Evolutionary conservation across 2,888 invertebrate species (phyloP), one percentile per base, ranked within the genome.

Genomic region (Cotesia congregata): DNA sequence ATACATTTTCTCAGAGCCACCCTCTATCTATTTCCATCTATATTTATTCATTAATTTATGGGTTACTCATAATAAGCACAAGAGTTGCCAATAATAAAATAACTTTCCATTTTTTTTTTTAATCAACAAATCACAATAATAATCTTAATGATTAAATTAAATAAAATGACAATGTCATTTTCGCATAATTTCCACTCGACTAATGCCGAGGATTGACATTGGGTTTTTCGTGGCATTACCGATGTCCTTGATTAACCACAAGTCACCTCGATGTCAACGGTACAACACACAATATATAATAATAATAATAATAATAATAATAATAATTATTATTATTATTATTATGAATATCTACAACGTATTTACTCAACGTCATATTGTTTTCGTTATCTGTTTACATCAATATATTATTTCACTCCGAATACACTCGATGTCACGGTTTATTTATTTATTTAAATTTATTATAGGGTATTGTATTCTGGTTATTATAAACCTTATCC

Each of bases 151-250:
- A 50, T 3, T 50, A 7, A 50, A 12, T 17, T 7, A 59, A 15
- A 59, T 59, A 70, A 65, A 65, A 65, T 20, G 30, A 9, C 1
- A 20, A 9, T 12, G 30, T 38, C 9, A 70, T 69, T 20, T 20
- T 41, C 9, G 41, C 39, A 12, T 7, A 38, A 15, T 61, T 15
- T 61, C 61, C 39, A 20, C 6, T 30, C 3, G 15, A 17, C 17
- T 61, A 15, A 60, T 39, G 71, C 15, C 17, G 20, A 59, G 7
- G 61, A 61, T 6, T 40, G 72, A 6, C 9, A 59, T 50, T 50
- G 17, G 70, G 5, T 59, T 72, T 72, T 64, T 40, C 72, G 64
- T 72, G 62, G 65, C 61, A 39, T 40, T 69, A 39, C 30, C 61
- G 20, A 20, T 20, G 17, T 64, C 64, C 20, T 64, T 64, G 64